These are phyloP conservation scores for Cantharis rustica DNA, from an alignment of 2,888 invertebrate species.

Conservation along the genomic window DNA sequence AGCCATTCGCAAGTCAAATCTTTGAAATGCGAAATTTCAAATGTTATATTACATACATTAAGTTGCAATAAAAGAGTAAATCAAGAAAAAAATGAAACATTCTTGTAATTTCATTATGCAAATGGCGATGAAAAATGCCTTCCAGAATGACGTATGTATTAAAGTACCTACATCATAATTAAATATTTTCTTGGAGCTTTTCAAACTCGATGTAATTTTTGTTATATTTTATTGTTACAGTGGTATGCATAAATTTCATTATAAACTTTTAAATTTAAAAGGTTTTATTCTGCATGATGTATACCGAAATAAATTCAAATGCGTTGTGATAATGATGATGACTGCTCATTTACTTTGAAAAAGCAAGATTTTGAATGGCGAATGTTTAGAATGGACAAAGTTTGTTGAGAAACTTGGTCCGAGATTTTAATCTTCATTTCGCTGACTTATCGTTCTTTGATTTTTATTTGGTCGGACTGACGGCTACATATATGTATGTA, in stretches of 20 bases:
- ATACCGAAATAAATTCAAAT: background rate
- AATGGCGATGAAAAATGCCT: constrained; percentile 2
- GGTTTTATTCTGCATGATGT: background rate
- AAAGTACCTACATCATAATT: background rate
- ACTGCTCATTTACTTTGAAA: background rate
- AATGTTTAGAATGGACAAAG: background rate
- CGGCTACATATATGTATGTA: background rate
- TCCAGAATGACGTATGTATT: background rate
- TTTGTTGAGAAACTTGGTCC: background rate
- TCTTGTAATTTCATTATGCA: constrained; percentile 12
- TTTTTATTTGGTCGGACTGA: background rate
- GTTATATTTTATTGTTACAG: background rate
- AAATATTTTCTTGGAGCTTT: background rate
- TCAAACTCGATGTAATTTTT: background rate
- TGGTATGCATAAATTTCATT: background rate
- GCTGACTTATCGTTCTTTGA: background rate
- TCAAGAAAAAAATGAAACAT: constrained; percentile 31
- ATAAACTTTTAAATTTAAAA: background rate
- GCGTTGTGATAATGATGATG: background rate
- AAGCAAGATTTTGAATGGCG: background rate
- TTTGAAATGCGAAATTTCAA: constrained; percentile 14
- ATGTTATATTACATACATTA: background rate
- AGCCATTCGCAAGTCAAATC: constrained; percentile 29
- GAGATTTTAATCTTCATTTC: background rate
- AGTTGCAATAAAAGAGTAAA: constrained; percentile 3